A percentile compares a stretch with the other conserved stretches of the same genome.
These are phyloP conservation scores for Himalopsyche kuldschensis DNA, from an alignment of 2,888 invertebrate genomes.

Conservation along the genomic window DNA sequence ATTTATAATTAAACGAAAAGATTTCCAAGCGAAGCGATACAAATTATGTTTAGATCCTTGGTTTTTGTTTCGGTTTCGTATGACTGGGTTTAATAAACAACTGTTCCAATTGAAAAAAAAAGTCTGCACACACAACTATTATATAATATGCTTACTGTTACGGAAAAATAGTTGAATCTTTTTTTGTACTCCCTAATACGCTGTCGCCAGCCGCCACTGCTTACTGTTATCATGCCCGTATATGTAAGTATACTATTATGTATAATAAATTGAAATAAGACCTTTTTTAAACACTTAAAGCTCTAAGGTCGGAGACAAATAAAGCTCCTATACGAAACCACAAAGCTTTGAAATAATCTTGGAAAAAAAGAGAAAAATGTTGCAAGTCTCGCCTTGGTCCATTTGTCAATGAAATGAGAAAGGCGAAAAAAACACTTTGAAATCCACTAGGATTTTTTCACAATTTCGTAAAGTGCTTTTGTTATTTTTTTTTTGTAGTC, in stretches of 20 bases:
- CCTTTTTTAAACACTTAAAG: not conserved
- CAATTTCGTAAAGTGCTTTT: not conserved
- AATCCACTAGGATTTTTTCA: not conserved
- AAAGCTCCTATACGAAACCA: not conserved
- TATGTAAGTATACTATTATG: not conserved
- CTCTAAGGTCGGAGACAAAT: not conserved
- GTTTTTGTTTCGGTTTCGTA: too few relatives aligned
- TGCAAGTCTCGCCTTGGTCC: not conserved
- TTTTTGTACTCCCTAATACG: too few relatives aligned
- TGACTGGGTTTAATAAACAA: too few relatives aligned
- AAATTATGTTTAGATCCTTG: too few relatives aligned
- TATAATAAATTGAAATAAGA: not conserved
- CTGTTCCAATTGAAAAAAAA: too few relatives aligned
- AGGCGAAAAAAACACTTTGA: not conserved
- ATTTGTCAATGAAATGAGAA: not conserved
- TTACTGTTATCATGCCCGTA: not conserved
- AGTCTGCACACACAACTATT: too few relatives aligned
- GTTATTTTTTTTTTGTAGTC: not conserved
- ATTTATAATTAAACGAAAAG: too few relatives aligned
- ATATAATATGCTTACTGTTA: too few relatives aligned
- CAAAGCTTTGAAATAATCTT: not conserved
- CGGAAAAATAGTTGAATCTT: too few relatives aligned
- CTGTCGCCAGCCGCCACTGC: too few relatives aligned
- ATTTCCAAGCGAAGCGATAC: too few relatives aligned
- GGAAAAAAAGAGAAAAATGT: not conserved